Percentiles rank a stretch among this genome's conserved stretches.
Conservation (phyloP, 2,797 vertebrate species). For the Scyliorhinus canicula region DNA sequence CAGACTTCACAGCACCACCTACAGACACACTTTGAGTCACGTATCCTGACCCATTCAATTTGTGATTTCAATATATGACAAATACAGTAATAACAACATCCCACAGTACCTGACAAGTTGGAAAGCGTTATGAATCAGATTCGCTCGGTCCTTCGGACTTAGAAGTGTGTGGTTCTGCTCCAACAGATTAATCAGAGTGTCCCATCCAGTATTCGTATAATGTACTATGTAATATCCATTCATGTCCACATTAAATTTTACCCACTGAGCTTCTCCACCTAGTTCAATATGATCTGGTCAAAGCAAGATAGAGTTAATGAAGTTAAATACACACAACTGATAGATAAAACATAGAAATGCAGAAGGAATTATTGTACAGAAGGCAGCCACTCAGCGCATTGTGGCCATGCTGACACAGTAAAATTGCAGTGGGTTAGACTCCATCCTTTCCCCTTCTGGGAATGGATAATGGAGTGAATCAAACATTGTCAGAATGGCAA, state of each 20-base stretch:
- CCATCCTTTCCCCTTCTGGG: background rate
- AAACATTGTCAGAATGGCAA: background rate
- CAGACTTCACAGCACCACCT: background rate
- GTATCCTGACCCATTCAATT: no score
- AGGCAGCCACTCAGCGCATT: background rate
- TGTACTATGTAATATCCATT: constrained; percentile 72
- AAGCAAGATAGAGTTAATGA: background rate
- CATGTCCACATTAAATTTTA: constrained; percentile 70
- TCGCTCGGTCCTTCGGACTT: constrained; percentile 64
- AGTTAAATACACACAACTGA: background rate
- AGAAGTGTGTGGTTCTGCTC: constrained; percentile 63
- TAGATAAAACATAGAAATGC: background rate
- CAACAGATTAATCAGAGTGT: constrained; percentile 56
- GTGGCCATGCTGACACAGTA: background rate
- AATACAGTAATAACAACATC: background rate
- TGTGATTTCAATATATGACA: background rate
- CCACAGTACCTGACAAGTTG: constrained; percentile 63
- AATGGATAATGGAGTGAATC: background rate
- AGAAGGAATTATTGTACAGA: background rate
- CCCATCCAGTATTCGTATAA: constrained; percentile 64
- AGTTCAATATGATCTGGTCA: constrained; percentile 58
- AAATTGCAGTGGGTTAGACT: background rate
- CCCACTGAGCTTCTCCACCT: constrained; percentile 57
- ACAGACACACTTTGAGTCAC: background rate
- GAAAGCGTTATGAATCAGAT: constrained; percentile 67